Percentiles rank a stretch among this genome's conserved stretches.
These are phyloP conservation scores for Tenthredo mesomela DNA, from an alignment of 2,888 invertebrate genomes.

Conservation along the genomic window DNA sequence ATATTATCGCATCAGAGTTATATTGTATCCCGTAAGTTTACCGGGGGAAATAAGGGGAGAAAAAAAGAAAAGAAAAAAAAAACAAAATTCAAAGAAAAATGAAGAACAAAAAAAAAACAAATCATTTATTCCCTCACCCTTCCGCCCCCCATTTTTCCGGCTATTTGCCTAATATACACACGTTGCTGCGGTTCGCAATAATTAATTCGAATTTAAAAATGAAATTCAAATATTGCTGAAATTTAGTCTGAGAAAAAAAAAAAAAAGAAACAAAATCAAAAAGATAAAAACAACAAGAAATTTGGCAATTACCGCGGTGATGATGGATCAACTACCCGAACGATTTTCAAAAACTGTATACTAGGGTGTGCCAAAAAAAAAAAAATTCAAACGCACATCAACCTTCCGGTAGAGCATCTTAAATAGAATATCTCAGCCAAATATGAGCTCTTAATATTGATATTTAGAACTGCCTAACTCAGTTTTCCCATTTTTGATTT, in stretches of 20 bases:
- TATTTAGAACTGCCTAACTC: no score
- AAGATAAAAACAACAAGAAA: background rate
- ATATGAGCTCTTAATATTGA: no score
- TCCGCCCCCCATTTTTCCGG: background rate
- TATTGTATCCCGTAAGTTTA: slow-evolving; percentile 20
- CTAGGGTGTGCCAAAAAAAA: no score
- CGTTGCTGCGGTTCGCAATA: background rate
- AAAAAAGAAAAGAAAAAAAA: background rate
- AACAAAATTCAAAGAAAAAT: background rate
- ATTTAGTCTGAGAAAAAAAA: background rate
- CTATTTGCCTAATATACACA: no score
- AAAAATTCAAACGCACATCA: no score
- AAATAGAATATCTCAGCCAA: no score
- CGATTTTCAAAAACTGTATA: no score
- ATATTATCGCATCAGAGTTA: slow-evolving; percentile 27
- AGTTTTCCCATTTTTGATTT: no score
- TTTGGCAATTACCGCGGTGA: no score
- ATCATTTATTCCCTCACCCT: background rate
- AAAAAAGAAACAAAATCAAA: background rate
- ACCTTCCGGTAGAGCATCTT: no score
- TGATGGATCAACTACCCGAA: no score
- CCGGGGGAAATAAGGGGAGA: background rate
- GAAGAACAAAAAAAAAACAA: background rate
- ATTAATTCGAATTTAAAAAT: background rate
- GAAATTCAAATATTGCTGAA: no score